Conservation (phyloP, 2,888 invertebrate species). For the Spisula solida region DNA sequence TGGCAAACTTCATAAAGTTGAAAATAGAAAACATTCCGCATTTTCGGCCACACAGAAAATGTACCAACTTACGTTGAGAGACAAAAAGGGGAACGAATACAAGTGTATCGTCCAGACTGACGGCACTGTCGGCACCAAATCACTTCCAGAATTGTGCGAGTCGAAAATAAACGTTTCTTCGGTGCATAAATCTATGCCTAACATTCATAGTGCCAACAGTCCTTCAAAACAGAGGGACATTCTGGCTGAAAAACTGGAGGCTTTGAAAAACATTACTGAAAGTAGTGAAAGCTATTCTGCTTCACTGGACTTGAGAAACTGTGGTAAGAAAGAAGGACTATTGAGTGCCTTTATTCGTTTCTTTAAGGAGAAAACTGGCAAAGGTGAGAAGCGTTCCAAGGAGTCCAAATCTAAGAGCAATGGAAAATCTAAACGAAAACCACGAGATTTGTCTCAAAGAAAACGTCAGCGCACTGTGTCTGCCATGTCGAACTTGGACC, state of each 20-base stretch:
- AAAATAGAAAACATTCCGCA: slow-evolving; percentile 59
- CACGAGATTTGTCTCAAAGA: slow-evolving; percentile 78
- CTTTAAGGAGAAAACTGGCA: slow-evolving; percentile 76
- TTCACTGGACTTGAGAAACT: slow-evolving; percentile 70
- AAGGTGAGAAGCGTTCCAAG: slow-evolving; percentile 59
- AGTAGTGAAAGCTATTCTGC: slow-evolving; percentile 65
- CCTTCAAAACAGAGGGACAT: slow-evolving; percentile 65
- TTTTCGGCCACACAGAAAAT: slow-evolving; percentile 75
- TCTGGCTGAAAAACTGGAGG: slow-evolving; percentile 65
- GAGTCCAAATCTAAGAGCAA: slow-evolving; percentile 50
- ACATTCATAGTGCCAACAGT: slow-evolving; percentile 66
- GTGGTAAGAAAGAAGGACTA: slow-evolving; percentile 81
- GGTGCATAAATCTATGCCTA: slow-evolving; percentile 72
- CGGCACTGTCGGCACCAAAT: slow-evolving; percentile 80
- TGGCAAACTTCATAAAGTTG: slow-evolving; percentile 76
- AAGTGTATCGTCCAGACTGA: slow-evolving; percentile 84
- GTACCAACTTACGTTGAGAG: slow-evolving; percentile 82
- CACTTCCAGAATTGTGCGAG: slow-evolving; percentile 80
- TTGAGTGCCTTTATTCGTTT: slow-evolving; percentile 81
- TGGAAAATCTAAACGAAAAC: slow-evolving; percentile 83
- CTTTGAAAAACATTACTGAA: slow-evolving; percentile 57
- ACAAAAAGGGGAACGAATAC: slow-evolving; percentile 82
- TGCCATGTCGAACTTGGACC: slow-evolving; percentile 84
- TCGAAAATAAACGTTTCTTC: slow-evolving; percentile 58
- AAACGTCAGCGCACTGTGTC: slow-evolving; percentile 84